Base-by-base conservation (phyloP, 1,140 invertebrate genomes). In the Drosophila erecta region DNA sequence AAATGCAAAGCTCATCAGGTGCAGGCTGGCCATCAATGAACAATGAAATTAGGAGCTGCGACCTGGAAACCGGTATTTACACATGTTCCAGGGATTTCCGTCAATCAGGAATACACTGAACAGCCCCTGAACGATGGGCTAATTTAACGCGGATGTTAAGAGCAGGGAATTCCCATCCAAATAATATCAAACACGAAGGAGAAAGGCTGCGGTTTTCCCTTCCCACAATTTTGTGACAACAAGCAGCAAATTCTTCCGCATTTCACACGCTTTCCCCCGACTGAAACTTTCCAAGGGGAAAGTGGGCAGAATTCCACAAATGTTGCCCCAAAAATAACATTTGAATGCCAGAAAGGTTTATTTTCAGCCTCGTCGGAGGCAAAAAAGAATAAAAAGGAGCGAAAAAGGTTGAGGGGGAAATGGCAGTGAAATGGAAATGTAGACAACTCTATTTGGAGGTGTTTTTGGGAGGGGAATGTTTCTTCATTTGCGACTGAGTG, bases 321-420 rank as follows among this genome's bases (percentile, higher is more conserved):
- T 75, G 81, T 66, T 75, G 75, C 54, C 54, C 83, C 75, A 86
- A 81, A 86, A 86, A 86, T 79, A 86, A 79, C 83, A 86, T 81
- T 86, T 86, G 83, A 81, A 86, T 87, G 65, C 83, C 83, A 79
- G 78, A 86, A 86, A 84, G 77, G 80, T 66, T 83, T 83, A 66
- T 69, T 55, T 46, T 64, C 62, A 62, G 79, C 60, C 79, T 17
- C 69, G 62, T 64, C 74, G 30, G 22, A 69, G 58, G 50, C 62
- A 70, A 83, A 83, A 37, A 75, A 74, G 35, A 4, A 35, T 35
- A 49, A 40, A 24, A n/a, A 40, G 24, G 5, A 15, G 35, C 22
- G 14, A 33, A 41, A 22, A 43, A n/a, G 17, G 10, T n/a, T 37
- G 37, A 22, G 24, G n/a, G 56, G 40, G 61, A 5, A 12, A 17